Evolutionary conservation across 2,797 vertebrate species (phyloP).

Genomic region (Antrozous pallidus): DNA sequence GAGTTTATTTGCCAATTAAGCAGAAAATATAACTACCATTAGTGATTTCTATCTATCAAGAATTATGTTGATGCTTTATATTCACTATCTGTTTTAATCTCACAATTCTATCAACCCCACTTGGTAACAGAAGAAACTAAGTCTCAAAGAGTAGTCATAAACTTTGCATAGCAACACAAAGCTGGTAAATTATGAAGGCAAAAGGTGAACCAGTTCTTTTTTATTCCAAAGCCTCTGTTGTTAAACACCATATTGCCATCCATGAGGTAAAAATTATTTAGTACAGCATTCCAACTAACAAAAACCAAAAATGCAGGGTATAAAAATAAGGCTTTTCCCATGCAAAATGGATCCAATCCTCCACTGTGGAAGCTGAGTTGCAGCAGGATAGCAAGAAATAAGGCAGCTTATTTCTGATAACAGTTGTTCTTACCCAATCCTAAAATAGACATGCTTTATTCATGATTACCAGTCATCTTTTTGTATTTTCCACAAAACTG

Average conservation of each 20-base stretch:
- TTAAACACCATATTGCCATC: neutral
- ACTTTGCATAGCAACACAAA: neutral
- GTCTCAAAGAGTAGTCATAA: neutral
- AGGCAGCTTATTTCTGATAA: neutral
- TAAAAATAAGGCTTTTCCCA: neutral
- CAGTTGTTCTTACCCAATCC: neutral
- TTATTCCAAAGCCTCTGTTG: neutral
- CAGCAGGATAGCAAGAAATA: neutral
- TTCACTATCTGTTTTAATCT: neutral
- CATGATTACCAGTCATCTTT: neutral
- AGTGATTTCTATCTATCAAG: neutral
- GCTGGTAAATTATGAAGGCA: neutral
- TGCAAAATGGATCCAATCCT: neutral
- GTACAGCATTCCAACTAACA: neutral
- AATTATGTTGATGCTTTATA: neutral
- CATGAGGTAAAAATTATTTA: neutral
- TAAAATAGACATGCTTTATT: slow-evolving; percentile 5
- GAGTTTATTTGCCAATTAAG: neutral
- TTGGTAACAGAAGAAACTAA: neutral
- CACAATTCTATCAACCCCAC: neutral
- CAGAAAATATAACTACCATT: neutral
- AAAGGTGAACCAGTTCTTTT: neutral
- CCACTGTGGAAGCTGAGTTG: neutral
- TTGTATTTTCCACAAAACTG: slow-evolving; percentile 5
- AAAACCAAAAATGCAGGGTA: neutral